phyloP scores from a whole-genome alignment of 2,888 invertebrate species.

The Drepana falcataria region DNA sequence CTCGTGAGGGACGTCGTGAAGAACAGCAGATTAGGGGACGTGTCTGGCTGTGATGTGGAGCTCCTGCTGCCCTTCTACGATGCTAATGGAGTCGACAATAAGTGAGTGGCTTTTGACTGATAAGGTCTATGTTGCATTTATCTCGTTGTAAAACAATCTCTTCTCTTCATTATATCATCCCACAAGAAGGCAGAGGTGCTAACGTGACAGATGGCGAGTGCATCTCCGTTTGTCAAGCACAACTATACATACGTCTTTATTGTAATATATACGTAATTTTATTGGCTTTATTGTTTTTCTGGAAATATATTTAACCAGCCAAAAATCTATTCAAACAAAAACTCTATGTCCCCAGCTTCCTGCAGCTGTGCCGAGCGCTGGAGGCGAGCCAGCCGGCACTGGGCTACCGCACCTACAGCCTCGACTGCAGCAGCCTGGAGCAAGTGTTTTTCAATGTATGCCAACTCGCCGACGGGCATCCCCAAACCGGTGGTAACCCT shows the following conservation, averaged over 20 bases:
- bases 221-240: too few species aligned
- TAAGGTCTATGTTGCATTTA: neutral
- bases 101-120: conserved; percentile 50
- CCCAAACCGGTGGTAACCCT: neutral
- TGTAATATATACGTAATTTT: too few species aligned
- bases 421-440: conserved; percentile 82
- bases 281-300: too few species aligned
- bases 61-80: conserved; percentile 74
- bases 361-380: conserved; percentile 59
- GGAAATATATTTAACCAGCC: too few species aligned
- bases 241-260: too few species aligned
- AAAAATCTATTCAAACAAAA: too few species aligned
- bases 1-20: conserved; percentile 56
- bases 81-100: conserved; percentile 65
- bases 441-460: conserved; percentile 80
- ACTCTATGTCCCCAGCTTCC: conserved; percentile 46
- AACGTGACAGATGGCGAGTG: too few species aligned
- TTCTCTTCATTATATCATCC: too few species aligned
- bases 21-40: conserved; percentile 64
- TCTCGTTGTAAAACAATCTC: too few species aligned
- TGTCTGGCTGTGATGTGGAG: conserved; percentile 54
- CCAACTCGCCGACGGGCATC: conserved; percentile 46
- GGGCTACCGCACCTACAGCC: conserved; percentile 63
- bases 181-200: too few species aligned
- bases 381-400: conserved; percentile 62